Percentiles rank a stretch among this genome's conserved stretches.
phyloP scores from a whole-genome alignment of 2,888 invertebrate genomes.

The Eupithecia exiguata region DNA sequence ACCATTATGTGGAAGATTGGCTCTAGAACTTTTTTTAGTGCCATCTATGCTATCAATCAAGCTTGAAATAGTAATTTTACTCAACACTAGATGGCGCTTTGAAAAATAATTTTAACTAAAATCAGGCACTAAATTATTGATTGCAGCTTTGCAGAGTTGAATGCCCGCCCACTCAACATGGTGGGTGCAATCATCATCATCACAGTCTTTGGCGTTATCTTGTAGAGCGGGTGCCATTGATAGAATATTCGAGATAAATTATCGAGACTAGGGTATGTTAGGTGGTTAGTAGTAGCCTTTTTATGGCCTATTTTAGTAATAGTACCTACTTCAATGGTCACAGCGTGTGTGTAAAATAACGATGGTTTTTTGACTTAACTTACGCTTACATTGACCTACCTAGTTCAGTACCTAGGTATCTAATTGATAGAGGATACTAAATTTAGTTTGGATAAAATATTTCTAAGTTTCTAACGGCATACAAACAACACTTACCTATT shows the following conservation, averaged over 20 bases:
- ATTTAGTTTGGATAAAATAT: no score
- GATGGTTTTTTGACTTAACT: no score
- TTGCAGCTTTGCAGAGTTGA: constrained; percentile 3
- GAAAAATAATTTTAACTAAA: not conserved
- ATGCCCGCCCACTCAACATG: not conserved
- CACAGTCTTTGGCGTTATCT: not conserved
- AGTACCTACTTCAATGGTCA: no score
- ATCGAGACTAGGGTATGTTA: not conserved
- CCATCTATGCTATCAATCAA: not conserved
- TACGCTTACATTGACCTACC: no score
- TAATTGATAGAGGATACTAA: no score
- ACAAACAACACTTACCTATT: no score
- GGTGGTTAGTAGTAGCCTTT: no score
- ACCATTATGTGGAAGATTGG: not conserved
- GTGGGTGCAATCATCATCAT: not conserved
- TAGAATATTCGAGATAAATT: not conserved
- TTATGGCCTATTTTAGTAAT: no score
- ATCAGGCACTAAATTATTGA: constrained; percentile 1
- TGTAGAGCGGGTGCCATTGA: not conserved
- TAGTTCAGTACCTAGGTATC: no score
- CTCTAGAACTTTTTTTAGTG: constrained; percentile 12
- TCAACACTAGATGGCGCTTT: constrained; percentile 24
- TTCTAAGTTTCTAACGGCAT: no score
- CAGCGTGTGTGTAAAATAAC: no score
- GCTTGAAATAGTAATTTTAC: constrained; percentile 12